These are phyloP conservation scores for Hydractinia symbiolongicarpus DNA, from an alignment of 30 jellyfish, hydroid and myxozoan species.

Conservation along the genomic window DNA sequence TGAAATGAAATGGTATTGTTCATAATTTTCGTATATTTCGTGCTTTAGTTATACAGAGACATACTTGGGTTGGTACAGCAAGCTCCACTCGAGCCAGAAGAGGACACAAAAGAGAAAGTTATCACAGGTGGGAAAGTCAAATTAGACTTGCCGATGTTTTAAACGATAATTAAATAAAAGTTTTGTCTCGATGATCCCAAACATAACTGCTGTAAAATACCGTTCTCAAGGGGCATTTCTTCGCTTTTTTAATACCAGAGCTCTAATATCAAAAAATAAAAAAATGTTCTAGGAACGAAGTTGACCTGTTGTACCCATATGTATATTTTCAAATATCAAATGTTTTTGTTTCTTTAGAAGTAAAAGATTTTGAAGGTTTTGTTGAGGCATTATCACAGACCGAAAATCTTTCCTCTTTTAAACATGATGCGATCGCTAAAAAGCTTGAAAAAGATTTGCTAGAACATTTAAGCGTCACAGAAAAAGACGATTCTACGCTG, in stretches of 20 bases:
- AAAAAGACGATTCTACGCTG: conserved; percentile 13
- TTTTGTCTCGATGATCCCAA: too few relatives aligned
- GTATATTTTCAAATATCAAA: neutral
- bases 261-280: neutral
- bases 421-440: conserved; percentile 54
- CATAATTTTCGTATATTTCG: neutral
- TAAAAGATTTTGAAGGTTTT: conserved; percentile 68
- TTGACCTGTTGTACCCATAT: neutral
- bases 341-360: conserved; percentile 29
- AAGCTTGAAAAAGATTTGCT: conserved; percentile 56
- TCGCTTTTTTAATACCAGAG: too few relatives aligned
- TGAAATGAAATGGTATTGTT: too few relatives aligned
- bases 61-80: conserved; percentile 16
- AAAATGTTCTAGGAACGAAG: neutral
- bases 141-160: too few relatives aligned
- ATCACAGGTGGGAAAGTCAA: conserved; percentile 16
- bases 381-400: conserved; percentile 79
- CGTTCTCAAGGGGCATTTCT: too few relatives aligned
- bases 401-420: conserved; percentile 60
- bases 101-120: conserved; percentile 23
- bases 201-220: too few relatives aligned
- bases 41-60: conserved; percentile 1
- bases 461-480: conserved; percentile 39
- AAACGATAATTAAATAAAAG: too few relatives aligned
- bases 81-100: conserved; percentile 3